Conservation (phyloP, 2,888 invertebrate species). For the Plemyria rubiginata region DNA sequence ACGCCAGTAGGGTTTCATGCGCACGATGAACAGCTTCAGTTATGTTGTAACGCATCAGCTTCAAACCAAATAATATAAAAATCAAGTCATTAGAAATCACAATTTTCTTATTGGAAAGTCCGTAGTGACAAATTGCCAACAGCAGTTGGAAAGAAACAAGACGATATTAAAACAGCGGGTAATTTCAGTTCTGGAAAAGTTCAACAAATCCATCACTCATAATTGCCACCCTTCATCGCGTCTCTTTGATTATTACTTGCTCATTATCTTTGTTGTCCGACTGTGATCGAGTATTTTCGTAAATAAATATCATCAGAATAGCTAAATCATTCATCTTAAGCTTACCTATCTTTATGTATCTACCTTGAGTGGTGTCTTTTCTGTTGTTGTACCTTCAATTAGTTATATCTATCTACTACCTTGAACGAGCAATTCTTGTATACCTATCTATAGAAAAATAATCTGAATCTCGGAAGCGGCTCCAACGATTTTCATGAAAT, state of each 20-base stretch:
- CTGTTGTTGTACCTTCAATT: too few species aligned
- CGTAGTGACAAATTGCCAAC: conserved; percentile 66
- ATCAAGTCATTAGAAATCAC: conserved; percentile 31
- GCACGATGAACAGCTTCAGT: background rate
- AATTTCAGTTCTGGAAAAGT: conserved; percentile 66
- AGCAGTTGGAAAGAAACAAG: conserved; percentile 65
- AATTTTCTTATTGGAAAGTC: conserved; percentile 41
- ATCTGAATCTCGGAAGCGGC: too few species aligned
- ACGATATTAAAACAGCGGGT: conserved; percentile 72
- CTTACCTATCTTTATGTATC: too few species aligned
- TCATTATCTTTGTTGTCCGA: conserved; percentile 42
- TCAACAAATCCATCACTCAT: conserved; percentile 76
- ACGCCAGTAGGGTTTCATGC: background rate
- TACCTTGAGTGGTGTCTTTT: too few species aligned
- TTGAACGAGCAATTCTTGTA: too few species aligned
- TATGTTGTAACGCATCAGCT: conserved; percentile 10
- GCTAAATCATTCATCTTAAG: background rate
- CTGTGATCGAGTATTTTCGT: conserved; percentile 39
- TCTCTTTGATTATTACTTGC: conserved; percentile 68
- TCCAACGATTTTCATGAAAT: too few species aligned
- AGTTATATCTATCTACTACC: too few species aligned
- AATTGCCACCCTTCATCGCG: conserved; percentile 71
- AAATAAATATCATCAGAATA: conserved; percentile 17
- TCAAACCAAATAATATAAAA: conserved; percentile 32
- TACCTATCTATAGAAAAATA: too few species aligned